Evolutionary conservation across 1,140 invertebrate genomes (phyloP).

Genomic region (Orussus abietinus): DNA sequence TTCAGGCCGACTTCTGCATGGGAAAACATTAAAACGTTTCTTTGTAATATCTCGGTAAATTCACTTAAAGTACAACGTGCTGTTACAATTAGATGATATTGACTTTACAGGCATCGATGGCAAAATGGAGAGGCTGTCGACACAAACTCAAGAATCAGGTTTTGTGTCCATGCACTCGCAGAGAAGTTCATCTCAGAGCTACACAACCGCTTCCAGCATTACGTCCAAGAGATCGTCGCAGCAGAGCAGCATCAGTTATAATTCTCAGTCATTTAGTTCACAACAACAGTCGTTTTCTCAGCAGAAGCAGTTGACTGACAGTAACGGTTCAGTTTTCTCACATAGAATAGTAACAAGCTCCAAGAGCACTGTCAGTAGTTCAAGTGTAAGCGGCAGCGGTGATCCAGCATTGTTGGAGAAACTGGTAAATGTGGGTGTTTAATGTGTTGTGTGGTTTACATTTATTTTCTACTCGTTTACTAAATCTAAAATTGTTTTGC

Average conservation of each 20-base stretch:
- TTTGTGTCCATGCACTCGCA: constrained; percentile 70
- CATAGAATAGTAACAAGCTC: constrained; percentile 41
- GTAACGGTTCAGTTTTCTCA: constrained; percentile 39
- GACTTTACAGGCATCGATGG: constrained; percentile 43
- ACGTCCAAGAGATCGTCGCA: constrained; percentile 60
- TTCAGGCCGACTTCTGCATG: no score
- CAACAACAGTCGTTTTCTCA: constrained; percentile 48
- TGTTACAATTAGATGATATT: no score
- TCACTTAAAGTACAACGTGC: no score
- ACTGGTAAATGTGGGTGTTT: constrained; percentile 46
- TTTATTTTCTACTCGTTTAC: no score
- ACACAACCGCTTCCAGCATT: constrained; percentile 50
- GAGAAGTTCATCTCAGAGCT: constrained; percentile 61
- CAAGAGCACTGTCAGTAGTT: constrained; percentile 38
- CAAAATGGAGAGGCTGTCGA: constrained; percentile 50
- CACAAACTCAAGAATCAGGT: constrained; percentile 59
- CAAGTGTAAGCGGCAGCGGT: constrained; percentile 33
- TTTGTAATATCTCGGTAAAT: no score
- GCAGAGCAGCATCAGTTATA: constrained; percentile 52
- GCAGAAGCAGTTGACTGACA: constrained; percentile 42
- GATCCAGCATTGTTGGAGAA: constrained; percentile 41
- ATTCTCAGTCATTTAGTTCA: constrained; percentile 48
- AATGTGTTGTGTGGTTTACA: constrained; percentile 18
- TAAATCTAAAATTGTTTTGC: no score
- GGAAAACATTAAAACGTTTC: no score